Evolutionary conservation across 1,140 invertebrate species (phyloP).

Genomic region (Drosophila arawakana): DNA sequence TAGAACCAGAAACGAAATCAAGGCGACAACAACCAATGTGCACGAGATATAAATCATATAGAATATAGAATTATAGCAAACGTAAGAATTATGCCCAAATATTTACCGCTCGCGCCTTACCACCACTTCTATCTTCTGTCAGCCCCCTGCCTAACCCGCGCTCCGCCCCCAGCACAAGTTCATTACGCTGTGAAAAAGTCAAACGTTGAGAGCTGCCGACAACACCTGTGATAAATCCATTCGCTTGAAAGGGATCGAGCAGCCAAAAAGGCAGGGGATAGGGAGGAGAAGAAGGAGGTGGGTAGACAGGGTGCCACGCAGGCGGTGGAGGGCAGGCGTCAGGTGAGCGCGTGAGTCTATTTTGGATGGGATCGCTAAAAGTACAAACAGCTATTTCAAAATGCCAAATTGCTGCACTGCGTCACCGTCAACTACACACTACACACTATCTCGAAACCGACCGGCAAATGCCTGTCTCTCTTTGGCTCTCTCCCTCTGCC

Average conservation of each 20-base stretch:
- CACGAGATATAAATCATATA: conserved; percentile 65
- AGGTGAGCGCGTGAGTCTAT: conserved; percentile 72
- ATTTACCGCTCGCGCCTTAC: not conserved
- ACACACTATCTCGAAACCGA: conserved; percentile 14
- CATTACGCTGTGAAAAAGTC: conserved; percentile 65
- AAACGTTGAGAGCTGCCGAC: conserved; percentile 42
- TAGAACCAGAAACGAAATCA: conserved; percentile 60
- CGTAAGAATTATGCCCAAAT: conserved; percentile 26
- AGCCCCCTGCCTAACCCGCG: not conserved
- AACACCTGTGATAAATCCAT: conserved; percentile 57
- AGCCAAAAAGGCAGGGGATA: not conserved
- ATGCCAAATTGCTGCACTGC: conserved; percentile 77
- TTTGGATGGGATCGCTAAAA: conserved; percentile 58
- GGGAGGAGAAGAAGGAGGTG: not conserved
- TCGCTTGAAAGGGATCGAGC: conserved; percentile 25
- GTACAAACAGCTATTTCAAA: conserved; percentile 56
- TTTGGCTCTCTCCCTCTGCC: conserved; percentile 17
- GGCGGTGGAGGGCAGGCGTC: conserved; percentile 7
- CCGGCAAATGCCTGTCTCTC: conserved; percentile 36
- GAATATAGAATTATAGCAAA: conserved; percentile 54
- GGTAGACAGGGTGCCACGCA: not conserved
- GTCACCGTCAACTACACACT: conserved; percentile 48
- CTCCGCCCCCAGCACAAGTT: conserved; percentile 47
- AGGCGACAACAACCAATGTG: conserved; percentile 33
- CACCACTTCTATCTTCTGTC: not conserved